phyloP scores from a whole-genome alignment of 2,113 vertebrate species.

The Cercopithecus mona region DNA sequence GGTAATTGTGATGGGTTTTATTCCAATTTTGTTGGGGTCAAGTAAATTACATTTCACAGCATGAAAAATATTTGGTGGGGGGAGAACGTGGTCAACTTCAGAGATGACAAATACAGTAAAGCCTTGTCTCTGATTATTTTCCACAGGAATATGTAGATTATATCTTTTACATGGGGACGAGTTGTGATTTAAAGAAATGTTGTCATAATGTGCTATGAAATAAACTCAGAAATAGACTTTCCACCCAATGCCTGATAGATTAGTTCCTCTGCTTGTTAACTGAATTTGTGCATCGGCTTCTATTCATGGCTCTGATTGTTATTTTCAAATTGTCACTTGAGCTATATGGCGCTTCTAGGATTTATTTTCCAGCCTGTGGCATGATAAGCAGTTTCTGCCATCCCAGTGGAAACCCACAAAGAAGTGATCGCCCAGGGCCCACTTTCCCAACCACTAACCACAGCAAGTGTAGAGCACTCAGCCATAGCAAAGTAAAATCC shows the following conservation, averaged over 20 bases:
- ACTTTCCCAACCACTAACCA: constrained; percentile 55
- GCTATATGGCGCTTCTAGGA: constrained; percentile 55
- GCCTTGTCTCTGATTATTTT: constrained; percentile 56
- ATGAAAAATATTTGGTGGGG: neutral
- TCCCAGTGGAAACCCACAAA: constrained; percentile 46
- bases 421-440: neutral
- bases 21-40: constrained; percentile 11
- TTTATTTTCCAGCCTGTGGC: constrained; percentile 62
- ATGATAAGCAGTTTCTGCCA: constrained; percentile 44
- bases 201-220: constrained; percentile 65
- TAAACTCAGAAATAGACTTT: constrained; percentile 58
- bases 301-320: constrained; percentile 48
- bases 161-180: constrained; percentile 59
- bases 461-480: constrained; percentile 5
- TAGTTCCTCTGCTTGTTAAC: constrained; percentile 44
- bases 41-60: constrained; percentile 33
- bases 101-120: neutral
- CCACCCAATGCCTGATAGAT: constrained; percentile 33
- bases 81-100: constrained; percentile 28
- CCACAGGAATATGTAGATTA: constrained; percentile 43
- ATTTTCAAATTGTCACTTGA: constrained; percentile 70
- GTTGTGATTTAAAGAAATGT: constrained; percentile 60
- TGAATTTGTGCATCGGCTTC: constrained; percentile 52
- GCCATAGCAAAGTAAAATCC: constrained; percentile 44
- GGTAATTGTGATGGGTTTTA: constrained; percentile 19